Evolutionary conservation across 1,140 invertebrate species (phyloP), one percentile per base, ranked within the genome.

Genomic region (Philopotamus ludificatus): DNA sequence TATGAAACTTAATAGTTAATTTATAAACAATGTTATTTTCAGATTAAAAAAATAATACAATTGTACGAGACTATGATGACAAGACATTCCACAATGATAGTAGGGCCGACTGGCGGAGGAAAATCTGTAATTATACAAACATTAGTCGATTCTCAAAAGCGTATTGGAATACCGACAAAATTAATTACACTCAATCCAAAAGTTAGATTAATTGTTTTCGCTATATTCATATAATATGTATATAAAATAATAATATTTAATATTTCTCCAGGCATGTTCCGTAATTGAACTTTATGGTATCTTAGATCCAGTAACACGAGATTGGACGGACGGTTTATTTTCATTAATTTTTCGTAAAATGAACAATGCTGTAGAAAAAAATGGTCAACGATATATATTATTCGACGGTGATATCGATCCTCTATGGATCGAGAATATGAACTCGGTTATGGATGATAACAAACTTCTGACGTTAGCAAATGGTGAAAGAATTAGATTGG

Each of bases 361-460:
- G 74, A 96, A 96, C 79, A 88, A 85, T 79, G 57, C 62, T 1
- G 10, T 50, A 20, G 62, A 67, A 47, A 53, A 81, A 64, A 79
- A 86, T 53, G 91, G 93, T 75, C 81, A 84, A 51, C 85, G 86
- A 53, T 95, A 93, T 72, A 93, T 94, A 66, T 78, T 94, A 45
- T 95, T 95, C 79, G 94, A 97, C 75, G 94, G 94, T 3, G 93
- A 96, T 74, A 91, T 97, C 1, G 94, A 96, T 82, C 88, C 93
- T 4, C 78, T 95, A 3, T 97, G 93, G 93, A 93, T 96, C 67
- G 93, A 95, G 79, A 95, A 95, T 77, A 95, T 96, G 92, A 96
- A 96, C 78, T 94, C 93, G 0, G 93, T 96, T 3, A 95, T 97
- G 93, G 94, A 97, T 74, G 93, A 97, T 76, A 96, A 95, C 74